These are phyloP conservation scores for Pollenia griseotomentosa DNA, from an alignment of 2,888 invertebrate genomes.

Conservation along the genomic window DNA sequence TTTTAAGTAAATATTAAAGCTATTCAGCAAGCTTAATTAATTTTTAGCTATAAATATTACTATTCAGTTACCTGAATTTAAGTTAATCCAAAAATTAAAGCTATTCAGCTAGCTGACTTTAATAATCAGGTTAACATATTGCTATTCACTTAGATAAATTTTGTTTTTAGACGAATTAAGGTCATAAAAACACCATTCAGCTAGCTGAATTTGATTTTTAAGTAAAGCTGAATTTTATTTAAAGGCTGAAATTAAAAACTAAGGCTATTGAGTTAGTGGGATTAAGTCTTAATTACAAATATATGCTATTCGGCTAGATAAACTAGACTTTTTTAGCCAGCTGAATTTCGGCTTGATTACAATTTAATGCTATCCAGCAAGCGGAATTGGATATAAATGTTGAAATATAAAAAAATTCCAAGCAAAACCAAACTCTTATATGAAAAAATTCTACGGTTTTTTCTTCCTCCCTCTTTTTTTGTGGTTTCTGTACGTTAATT, in stretches of 20 bases:
- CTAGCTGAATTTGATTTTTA: background rate
- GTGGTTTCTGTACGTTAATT: too few relatives aligned
- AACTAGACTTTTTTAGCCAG: background rate
- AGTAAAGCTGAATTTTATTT: slow-evolving; percentile 7
- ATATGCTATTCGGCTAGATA: background rate
- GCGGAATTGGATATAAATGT: too few relatives aligned
- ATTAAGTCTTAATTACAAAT: too few relatives aligned
- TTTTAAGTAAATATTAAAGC: too few relatives aligned
- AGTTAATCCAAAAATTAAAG: background rate
- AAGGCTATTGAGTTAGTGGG: too few relatives aligned
- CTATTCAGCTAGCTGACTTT: background rate
- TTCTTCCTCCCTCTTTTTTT: too few relatives aligned
- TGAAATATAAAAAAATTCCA: too few relatives aligned
- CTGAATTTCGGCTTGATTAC: too few relatives aligned
- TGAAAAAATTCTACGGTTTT: too few relatives aligned
- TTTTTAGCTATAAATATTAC: background rate
- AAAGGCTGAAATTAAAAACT: background rate
- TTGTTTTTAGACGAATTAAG: background rate
- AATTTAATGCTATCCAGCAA: too few relatives aligned
- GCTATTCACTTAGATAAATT: background rate
- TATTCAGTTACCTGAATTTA: slow-evolving; percentile 13
- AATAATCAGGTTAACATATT: background rate
- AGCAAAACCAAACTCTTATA: too few relatives aligned
- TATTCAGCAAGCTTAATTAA: too few relatives aligned
- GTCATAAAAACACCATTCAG: background rate